Evolutionary conservation across 2,113 vertebrate species (phyloP), one percentile per base, ranked within the genome.

Genomic region (Salvelinus sp.): DNA sequence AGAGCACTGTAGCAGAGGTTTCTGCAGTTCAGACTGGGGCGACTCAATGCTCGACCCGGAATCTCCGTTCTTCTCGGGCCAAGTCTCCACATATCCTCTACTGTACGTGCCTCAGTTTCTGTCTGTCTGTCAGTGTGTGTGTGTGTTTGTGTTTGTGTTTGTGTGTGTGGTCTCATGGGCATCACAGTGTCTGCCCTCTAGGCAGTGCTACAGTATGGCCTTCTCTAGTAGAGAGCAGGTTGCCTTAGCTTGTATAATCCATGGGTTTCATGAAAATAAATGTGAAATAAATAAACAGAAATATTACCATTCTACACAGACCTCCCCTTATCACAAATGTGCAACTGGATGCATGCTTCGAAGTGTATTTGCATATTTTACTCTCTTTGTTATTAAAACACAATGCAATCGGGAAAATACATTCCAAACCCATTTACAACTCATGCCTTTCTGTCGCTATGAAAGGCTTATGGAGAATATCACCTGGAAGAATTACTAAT

Each of bases 41-140:
- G 83, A 47, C 44, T 78, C 64, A 67, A 13, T 77, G 85, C 79
- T 75, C 75, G 71, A 86, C 82, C 80, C 84, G 76, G 44, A 70
- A 20, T 76, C 75, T 76, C 76, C 27, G 6, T 57, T 82, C 58
- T 63, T 77, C 54, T 71, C 48, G n/a, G 54, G 69, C 75, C 78
- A 79, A 14, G 10, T 70, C 65, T n/a, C 60, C 22, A 23, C 1
- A 23, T 16, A 22, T 74, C 7, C n/a, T 54, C 50, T 44, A 44
- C 50, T 54, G 1, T 54, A 4, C 16, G 18, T 62, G 20, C 58
- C 18, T 62, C 58, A 4, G 14, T 73, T 33, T 69, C 16, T 30
- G 20, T 44, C 7, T 44, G 38, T 44, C 9, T 10, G 38, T 44
- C 2, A 10, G 38, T 44, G 38, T 44, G 38, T 44, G 38, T 44